Conservation (phyloP, 2,113 vertebrate species). For the Menidia beryllina region DNA sequence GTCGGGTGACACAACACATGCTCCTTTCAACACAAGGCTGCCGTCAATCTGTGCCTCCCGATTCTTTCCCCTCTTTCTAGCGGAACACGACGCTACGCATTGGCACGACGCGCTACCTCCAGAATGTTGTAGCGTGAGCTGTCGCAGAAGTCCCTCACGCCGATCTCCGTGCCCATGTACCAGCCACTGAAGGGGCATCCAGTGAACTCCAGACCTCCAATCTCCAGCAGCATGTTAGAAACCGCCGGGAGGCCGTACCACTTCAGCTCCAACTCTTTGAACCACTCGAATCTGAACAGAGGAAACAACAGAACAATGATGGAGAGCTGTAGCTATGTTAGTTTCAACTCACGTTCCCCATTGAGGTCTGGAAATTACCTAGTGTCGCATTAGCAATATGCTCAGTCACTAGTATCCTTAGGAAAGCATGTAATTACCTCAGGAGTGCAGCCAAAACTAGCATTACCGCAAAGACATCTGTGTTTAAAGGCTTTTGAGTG, state of each 20-base stretch:
- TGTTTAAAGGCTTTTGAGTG: conserved; percentile 39
- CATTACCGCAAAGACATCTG: conserved; percentile 63
- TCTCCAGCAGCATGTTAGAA: conserved; percentile 96
- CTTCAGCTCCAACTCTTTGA: conserved; percentile 92
- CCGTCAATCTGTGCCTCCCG: conserved; percentile 37
- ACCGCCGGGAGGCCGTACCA: conserved; percentile 96
- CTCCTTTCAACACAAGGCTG: conserved; percentile 33
- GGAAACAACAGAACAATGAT: neutral
- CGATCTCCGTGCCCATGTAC: conserved; percentile 99
- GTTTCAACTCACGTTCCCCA: neutral
- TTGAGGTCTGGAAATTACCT: conserved; percentile 17
- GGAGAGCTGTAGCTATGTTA: neutral
- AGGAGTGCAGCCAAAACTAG: conserved; percentile 60
- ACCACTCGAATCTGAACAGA: conserved; percentile 90
- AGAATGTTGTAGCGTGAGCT: conserved; percentile 95
- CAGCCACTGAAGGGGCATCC: conserved; percentile 97
- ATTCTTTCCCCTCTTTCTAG: neutral
- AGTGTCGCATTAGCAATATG: conserved; percentile 17
- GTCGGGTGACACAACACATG: conserved; percentile 46
- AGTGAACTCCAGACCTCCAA: conserved; percentile 93
- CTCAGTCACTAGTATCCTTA: conserved; percentile 3
- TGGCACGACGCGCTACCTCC: conserved; percentile 84
- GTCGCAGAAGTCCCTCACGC: conserved; percentile 97
- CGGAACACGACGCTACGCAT: conserved; percentile 7
- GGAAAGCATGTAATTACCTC: neutral